Conservation (phyloP, 2,797 vertebrate species). For the Hyperoplus lanceolatus region DNA sequence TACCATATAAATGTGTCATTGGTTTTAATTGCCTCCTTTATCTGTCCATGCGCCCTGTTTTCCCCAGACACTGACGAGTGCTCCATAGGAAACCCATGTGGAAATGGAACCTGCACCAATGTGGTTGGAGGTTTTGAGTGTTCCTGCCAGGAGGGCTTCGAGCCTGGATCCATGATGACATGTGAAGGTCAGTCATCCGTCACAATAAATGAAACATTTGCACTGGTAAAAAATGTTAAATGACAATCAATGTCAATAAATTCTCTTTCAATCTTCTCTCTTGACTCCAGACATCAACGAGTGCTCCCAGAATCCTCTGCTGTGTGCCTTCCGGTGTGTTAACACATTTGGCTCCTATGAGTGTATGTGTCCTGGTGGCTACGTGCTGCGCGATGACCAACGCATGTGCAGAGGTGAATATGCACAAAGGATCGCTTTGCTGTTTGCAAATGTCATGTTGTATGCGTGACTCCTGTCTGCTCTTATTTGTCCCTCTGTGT, state of each 20-base stretch:
- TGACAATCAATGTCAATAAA: too few species aligned
- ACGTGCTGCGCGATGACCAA: slow-evolving; percentile 91
- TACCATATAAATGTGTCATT: slow-evolving; percentile 1
- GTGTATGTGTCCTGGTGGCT: slow-evolving; percentile 94
- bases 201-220: neutral
- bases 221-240: neutral
- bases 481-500: neutral
- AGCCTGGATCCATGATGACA: slow-evolving; percentile 94
- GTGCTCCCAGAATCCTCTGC: slow-evolving; percentile 92
- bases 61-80: slow-evolving; percentile 93
- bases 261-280: neutral
- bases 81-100: slow-evolving; percentile 93
- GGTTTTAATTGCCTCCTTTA: slow-evolving; percentile 30
- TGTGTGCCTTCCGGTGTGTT: slow-evolving; percentile 96
- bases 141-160: slow-evolving; percentile 92
- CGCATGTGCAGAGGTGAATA: slow-evolving; percentile 94
- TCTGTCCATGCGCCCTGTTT: slow-evolving; percentile 3
- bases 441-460: neutral
- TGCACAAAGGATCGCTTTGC: neutral
- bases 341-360: slow-evolving; percentile 95
- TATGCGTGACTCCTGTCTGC: neutral
- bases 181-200: slow-evolving; percentile 89
- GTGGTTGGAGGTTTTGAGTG: slow-evolving; percentile 95
- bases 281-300: slow-evolving; percentile 92
- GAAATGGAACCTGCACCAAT: slow-evolving; percentile 93